These are phyloP conservation scores for Dermochelys coriacea DNA, from an alignment of 2,797 vertebrate genomes.

Conservation along the genomic window DNA sequence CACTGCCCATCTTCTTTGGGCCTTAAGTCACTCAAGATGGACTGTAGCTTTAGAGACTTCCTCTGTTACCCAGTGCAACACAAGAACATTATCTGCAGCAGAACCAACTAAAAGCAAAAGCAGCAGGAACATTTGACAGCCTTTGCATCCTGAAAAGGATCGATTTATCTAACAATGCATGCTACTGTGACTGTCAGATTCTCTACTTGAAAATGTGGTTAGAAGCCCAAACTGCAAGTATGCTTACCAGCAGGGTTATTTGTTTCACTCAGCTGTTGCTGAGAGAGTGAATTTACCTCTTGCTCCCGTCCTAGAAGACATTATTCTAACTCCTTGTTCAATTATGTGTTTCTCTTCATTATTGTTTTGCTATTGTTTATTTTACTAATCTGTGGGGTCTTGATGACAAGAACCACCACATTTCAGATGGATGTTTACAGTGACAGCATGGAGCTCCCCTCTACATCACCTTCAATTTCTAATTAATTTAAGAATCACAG, in stretches of 20 bases:
- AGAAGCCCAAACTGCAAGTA: conserved; percentile 67
- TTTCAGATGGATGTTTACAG: conserved; percentile 77
- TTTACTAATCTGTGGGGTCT: conserved; percentile 79
- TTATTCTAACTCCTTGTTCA: conserved; percentile 48
- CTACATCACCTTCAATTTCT: neutral
- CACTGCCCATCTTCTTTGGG: conserved; percentile 66
- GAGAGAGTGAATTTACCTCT: conserved; percentile 68
- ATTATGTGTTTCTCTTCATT: conserved; percentile 16
- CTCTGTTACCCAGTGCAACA: conserved; percentile 70
- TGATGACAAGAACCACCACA: conserved; percentile 74
- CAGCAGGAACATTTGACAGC: conserved; percentile 82
- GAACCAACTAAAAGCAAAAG: conserved; percentile 78
- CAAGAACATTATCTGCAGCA: conserved; percentile 80
- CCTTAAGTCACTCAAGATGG: conserved; percentile 65
- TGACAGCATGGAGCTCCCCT: conserved; percentile 54
- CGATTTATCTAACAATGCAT: conserved; percentile 83
- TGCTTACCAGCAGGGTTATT: conserved; percentile 38
- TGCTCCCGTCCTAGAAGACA: conserved; percentile 45
- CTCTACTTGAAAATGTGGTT: conserved; percentile 85
- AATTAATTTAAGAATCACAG: neutral
- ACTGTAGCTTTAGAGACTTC: conserved; percentile 80
- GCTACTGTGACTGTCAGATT: conserved; percentile 86
- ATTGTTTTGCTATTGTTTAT: conserved; percentile 71
- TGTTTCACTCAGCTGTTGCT: conserved; percentile 80
- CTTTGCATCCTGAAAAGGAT: conserved; percentile 73